A percentile compares a stretch with the other conserved stretches of the same genome.
phyloP scores from a whole-genome alignment of 2,797 vertebrate genomes.

The Trichosurus vulpecula region DNA sequence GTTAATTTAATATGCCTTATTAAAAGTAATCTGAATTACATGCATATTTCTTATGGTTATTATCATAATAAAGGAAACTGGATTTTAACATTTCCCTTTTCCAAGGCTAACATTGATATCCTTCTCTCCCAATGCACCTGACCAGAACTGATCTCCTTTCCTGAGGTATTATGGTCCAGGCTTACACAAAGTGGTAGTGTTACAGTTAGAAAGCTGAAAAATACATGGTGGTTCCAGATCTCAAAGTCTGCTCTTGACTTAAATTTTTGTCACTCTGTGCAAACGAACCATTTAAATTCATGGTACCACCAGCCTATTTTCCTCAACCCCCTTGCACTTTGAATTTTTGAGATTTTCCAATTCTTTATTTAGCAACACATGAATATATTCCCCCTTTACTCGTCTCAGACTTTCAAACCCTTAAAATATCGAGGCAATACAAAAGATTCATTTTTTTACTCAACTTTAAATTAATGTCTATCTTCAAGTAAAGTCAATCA shows the following conservation, averaged over 20 bases:
- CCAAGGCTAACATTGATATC: neutral
- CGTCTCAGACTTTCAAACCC: neutral
- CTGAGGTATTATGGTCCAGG: neutral
- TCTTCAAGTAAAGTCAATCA: slow-evolving; percentile 71
- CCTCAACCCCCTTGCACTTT: neutral
- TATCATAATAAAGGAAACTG: neutral
- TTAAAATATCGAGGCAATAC: neutral
- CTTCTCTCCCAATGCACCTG: neutral
- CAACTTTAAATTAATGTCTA: slow-evolving; percentile 67
- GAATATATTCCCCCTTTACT: neutral
- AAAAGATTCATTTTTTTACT: neutral
- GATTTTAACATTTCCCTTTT: neutral
- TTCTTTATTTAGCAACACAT: slow-evolving; percentile 37
- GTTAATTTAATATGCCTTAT: neutral
- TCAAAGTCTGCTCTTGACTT: neutral
- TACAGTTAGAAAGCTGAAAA: neutral
- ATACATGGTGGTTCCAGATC: neutral
- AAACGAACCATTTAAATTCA: neutral
- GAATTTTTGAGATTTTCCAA: slow-evolving; percentile 36
- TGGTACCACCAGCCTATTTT: neutral
- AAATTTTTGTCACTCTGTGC: neutral
- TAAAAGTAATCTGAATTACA: neutral
- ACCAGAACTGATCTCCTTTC: neutral
- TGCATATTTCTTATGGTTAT: neutral
- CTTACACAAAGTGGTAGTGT: neutral